A percentile compares a stretch with the other conserved stretches of the same genome.
Evolutionary conservation across 2,797 vertebrate species (phyloP).

Genomic region (Pipistrellus pipistrellus): DNA sequence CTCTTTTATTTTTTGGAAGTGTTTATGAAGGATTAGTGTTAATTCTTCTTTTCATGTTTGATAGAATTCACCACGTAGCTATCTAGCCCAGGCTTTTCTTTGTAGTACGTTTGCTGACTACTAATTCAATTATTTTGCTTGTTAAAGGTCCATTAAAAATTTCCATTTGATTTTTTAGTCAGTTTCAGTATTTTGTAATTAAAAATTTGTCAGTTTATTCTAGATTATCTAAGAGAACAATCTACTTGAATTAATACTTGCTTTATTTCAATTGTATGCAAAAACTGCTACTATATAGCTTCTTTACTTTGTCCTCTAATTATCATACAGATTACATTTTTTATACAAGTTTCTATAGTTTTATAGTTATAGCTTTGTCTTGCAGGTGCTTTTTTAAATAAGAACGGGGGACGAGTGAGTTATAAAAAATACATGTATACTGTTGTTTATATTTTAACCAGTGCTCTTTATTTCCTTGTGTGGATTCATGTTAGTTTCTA

Average conservation of each 20-base stretch:
- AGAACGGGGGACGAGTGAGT: not conserved
- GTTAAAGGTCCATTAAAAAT: not conserved
- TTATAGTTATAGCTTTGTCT: not conserved
- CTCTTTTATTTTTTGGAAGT: not conserved
- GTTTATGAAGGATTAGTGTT: not conserved
- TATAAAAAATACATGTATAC: not conserved
- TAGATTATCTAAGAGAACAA: not conserved
- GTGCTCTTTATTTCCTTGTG: not conserved
- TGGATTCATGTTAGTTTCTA: not conserved
- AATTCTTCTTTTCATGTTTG: slow-evolving; percentile 8
- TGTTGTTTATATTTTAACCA: slow-evolving; percentile 23
- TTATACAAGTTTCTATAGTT: not conserved
- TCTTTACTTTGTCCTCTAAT: not conserved
- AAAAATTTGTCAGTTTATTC: not conserved
- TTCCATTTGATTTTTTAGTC: not conserved
- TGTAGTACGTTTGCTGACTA: not conserved
- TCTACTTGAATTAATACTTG: not conserved
- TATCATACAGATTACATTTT: not conserved
- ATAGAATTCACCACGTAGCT: not conserved
- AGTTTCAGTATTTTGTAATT: not conserved
- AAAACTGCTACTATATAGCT: not conserved
- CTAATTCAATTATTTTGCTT: slow-evolving; percentile 22
- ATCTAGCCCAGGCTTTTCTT: not conserved
- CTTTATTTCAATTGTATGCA: slow-evolving; percentile 14
- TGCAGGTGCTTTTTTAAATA: not conserved